These are phyloP conservation scores for Coecobrya sp. DNA, from an alignment of 2,888 invertebrate genomes.

Conservation along the genomic window DNA sequence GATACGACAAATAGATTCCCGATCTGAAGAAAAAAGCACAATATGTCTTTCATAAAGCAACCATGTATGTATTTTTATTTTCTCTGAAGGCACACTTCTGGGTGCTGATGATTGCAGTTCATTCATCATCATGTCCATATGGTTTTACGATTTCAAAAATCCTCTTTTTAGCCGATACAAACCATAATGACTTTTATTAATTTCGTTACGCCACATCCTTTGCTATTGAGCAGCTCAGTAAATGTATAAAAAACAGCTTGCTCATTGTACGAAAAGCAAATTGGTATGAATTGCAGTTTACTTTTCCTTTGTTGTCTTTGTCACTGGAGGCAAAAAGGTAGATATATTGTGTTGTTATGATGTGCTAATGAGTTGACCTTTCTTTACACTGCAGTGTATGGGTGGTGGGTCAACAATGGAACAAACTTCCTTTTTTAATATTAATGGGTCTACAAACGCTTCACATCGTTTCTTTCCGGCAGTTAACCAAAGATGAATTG, in stretches of 20 bases:
- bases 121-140: conserved; percentile 40
- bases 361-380: conserved; percentile 59
- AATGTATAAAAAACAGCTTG: background rate
- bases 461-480: background rate
- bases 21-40: background rate
- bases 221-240: background rate
- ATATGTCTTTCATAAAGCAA: background rate
- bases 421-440: background rate
- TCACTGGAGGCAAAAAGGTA: background rate
- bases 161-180: background rate
- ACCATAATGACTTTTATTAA: conserved; percentile 42
- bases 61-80: background rate
- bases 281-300: background rate
- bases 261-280: background rate
- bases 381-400: background rate
- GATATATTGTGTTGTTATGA: conserved; percentile 44
- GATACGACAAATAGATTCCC: background rate
- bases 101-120: conserved; percentile 1
- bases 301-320: conserved; percentile 27
- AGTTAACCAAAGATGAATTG: background rate
- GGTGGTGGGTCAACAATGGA: conserved; percentile 40
- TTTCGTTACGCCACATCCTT: conserved; percentile 33
- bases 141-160: background rate
- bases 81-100: conserved; percentile 14
- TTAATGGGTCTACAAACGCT: background rate